A percentile compares a stretch with the other conserved stretches of the same genome.
Evolutionary conservation across 2,113 vertebrate species (phyloP).

Genomic region (Blennius ocellaris): DNA sequence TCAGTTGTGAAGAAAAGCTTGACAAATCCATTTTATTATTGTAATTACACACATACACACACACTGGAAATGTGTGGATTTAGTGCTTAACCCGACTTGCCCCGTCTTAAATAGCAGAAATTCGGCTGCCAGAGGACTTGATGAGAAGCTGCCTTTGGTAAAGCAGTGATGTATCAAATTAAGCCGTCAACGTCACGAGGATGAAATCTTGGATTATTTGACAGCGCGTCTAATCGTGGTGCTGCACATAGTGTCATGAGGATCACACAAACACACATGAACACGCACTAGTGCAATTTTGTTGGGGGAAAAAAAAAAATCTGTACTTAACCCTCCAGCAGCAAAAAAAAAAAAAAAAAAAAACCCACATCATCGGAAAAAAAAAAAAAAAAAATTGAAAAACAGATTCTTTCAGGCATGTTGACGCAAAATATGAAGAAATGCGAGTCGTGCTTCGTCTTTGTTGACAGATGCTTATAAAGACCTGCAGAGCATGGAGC

Average conservation of each 20-base stretch:
- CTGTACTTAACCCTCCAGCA: background rate
- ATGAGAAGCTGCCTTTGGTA: slow-evolving; percentile 35
- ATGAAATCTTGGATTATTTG: slow-evolving; percentile 50
- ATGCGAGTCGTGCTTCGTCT: slow-evolving; percentile 13
- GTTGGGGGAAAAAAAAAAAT: slow-evolving; percentile 2
- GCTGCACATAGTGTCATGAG: slow-evolving; percentile 29
- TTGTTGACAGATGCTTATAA: slow-evolving; percentile 24
- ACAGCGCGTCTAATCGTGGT: slow-evolving; percentile 21
- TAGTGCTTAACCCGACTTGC: slow-evolving; percentile 27
- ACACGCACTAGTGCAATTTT: background rate
- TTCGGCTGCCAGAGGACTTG: slow-evolving; percentile 35
- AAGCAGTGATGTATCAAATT: slow-evolving; percentile 45
- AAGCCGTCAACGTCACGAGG: slow-evolving; percentile 44
- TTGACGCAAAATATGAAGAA: slow-evolving; percentile 15
- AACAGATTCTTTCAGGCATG: slow-evolving; percentile 1
- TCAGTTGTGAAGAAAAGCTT: background rate
- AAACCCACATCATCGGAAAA: slow-evolving; percentile 10
- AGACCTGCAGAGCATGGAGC: slow-evolving; percentile 25
- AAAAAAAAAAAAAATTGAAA: background rate
- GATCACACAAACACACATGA: slow-evolving; percentile 2
- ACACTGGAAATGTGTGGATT: slow-evolving; percentile 20
- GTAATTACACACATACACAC: slow-evolving; percentile 17
- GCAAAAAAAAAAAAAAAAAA: background rate
- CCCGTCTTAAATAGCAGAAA: slow-evolving; percentile 26
- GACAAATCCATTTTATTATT: background rate